Evolutionary conservation across 2,797 vertebrate genomes (phyloP), one percentile per base, ranked within the genome.

Genomic region (Danio jaintianensis): DNA sequence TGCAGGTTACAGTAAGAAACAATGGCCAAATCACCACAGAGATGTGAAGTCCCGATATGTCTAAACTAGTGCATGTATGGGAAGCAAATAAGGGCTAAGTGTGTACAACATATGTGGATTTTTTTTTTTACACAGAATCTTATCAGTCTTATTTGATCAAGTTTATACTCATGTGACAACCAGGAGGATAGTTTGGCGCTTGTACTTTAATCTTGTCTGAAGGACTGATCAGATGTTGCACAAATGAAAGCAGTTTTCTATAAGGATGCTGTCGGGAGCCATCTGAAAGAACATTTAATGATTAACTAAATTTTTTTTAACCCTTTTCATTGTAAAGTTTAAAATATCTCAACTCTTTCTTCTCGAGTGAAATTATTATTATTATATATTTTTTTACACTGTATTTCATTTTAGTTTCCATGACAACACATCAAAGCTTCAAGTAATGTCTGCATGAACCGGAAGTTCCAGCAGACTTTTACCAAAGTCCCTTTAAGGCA

Each of bases 1-100:
- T 81, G 20, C 18, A 58, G 61, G 20, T 70, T 82, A 78, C 56
- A 76, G 48, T n/a, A 55, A 13, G 20, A 56, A 69, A 82, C 82
- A 84, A 77, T 80, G 36, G 43, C 13, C 3, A 53, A 85, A 67
- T 52, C 63, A 66, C 36, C 78, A 72, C 47, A n/a, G 20, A n/a
- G 42, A 64, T 69, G 76, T 69, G 12, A 50, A 78, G 29, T 6
- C 29, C 11, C 58, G 52, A 78, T 69, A 29, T 2, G 15, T n/a
- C 36, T 42, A 40, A 36, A 13, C 1, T 67, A 36, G 22, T 6
- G 7, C 22, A 36, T 43, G 22, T 58, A 36, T 13, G 45, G n/a
- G 15, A 9, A 15, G 43, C 10, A 48, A 45, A 58, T 67, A 36
- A 47, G 15, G 20, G 9, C 36, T 53, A 13, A 4, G 4, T 13